Percentiles rank a stretch among this genome's conserved stretches.
These are phyloP conservation scores for Bombus superbus DNA, from an alignment of 1,140 invertebrate genomes.

Conservation along the genomic window DNA sequence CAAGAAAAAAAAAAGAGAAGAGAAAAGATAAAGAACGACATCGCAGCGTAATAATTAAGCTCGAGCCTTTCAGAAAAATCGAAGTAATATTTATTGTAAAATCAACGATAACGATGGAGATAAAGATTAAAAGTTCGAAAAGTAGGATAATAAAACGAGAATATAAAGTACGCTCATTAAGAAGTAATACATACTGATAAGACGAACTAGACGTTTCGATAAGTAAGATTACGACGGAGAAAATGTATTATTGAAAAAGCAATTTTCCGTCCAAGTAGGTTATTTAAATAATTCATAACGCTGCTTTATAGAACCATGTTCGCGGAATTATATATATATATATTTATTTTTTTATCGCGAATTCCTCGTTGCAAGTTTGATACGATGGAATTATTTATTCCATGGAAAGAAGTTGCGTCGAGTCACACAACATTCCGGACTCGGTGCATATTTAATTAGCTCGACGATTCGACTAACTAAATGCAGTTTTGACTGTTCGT, in stretches of 20 bases:
- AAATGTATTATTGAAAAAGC: background rate
- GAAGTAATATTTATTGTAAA: background rate
- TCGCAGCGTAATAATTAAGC: background rate
- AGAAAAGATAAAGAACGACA: background rate
- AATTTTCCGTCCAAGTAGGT: background rate
- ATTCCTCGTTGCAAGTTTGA: background rate
- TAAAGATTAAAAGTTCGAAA: background rate
- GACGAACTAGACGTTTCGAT: background rate
- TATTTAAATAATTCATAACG: constrained; percentile 16
- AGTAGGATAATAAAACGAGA: background rate
- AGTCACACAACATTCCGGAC: background rate
- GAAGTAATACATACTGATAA: background rate
- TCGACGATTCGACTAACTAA: constrained; percentile 11
- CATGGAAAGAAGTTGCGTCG: background rate
- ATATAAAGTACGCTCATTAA: background rate
- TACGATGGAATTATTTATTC: constrained; percentile 4
- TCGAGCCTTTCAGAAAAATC: background rate
- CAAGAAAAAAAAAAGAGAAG: too few species aligned
- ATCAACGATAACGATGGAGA: background rate
- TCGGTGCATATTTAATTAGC: constrained; percentile 8
- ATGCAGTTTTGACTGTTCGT: constrained; percentile 6
- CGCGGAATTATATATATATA: background rate
- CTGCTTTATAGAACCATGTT: background rate
- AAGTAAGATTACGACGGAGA: constrained; percentile 3
- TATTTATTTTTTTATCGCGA: background rate